phyloP scores from a whole-genome alignment of 2,113 vertebrate genomes.

The Callorhinus ursinus region DNA sequence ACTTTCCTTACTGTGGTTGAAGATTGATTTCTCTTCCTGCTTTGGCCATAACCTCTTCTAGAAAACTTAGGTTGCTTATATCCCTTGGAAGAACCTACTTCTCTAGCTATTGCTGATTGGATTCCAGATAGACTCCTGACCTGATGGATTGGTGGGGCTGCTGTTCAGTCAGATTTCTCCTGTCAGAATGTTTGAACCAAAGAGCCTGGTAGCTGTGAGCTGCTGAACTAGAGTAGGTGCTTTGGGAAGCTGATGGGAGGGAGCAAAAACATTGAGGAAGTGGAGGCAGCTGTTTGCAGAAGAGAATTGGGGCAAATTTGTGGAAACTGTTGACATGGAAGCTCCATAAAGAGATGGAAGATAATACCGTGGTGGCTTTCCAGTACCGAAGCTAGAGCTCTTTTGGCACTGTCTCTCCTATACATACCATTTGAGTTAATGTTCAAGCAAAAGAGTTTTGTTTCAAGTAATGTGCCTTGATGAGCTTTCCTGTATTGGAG shows the following conservation, averaged over 20 bases:
- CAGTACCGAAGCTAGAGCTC: background rate
- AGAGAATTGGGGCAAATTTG: slow-evolving; percentile 36
- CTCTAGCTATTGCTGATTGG: background rate
- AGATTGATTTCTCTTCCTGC: background rate
- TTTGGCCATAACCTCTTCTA: background rate
- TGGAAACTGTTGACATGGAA: background rate
- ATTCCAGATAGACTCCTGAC: background rate
- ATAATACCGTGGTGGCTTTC: background rate
- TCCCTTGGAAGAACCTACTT: background rate
- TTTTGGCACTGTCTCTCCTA: background rate
- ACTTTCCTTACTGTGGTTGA: background rate
- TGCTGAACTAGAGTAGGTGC: background rate
- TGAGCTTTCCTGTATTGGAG: background rate
- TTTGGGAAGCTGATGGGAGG: background rate
- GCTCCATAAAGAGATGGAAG: background rate
- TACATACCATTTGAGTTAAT: slow-evolving; percentile 8
- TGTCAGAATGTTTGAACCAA: slow-evolving; percentile 1
- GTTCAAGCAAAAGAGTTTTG: background rate
- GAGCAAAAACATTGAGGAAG: background rate
- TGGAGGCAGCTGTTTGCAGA: background rate
- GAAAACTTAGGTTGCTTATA: background rate
- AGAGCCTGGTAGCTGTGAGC: background rate
- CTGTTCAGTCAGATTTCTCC: background rate
- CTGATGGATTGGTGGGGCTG: background rate
- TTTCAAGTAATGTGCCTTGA: background rate